Conservation (phyloP, 2,797 vertebrate species). For the Benthosema pterotum region DNA sequence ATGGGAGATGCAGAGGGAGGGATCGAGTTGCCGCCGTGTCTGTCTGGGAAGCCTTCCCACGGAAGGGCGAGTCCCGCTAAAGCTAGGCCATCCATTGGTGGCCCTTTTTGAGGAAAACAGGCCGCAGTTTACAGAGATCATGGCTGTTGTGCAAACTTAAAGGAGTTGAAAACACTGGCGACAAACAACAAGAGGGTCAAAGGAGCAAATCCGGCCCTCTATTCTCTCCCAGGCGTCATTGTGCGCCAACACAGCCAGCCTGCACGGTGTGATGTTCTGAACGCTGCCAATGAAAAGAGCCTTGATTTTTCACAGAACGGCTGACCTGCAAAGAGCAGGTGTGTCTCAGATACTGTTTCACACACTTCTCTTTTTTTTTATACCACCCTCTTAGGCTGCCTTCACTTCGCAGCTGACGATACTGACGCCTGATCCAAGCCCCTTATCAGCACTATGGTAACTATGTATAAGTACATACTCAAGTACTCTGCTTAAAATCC, state of each 20-base stretch:
- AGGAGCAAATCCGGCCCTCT: constrained; percentile 71
- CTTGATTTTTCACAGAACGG: constrained; percentile 74
- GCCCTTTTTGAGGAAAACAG: constrained; percentile 56
- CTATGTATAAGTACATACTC: neutral
- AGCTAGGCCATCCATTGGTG: constrained; percentile 18
- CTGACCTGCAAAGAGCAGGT: constrained; percentile 77
- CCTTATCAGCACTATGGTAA: constrained; percentile 41
- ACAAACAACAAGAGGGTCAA: constrained; percentile 66
- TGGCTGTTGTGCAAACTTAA: constrained; percentile 52
- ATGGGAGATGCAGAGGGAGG: constrained; percentile 23
- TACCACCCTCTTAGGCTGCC: constrained; percentile 5
- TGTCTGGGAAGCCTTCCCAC: constrained; percentile 57
- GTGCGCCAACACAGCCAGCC: constrained; percentile 3
- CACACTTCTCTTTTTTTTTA: constrained; percentile 26
- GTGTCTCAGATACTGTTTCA: constrained; percentile 81
- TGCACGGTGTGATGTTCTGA: constrained; percentile 63
- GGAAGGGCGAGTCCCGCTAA: constrained; percentile 61
- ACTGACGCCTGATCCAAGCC: constrained; percentile 35
- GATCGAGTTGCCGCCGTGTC: constrained; percentile 54
- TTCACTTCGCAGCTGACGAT: constrained; percentile 62
- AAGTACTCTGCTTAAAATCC: neutral
- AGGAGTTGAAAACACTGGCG: constrained; percentile 14
- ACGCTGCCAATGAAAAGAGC: constrained; percentile 69
- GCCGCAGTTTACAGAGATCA: constrained; percentile 20
- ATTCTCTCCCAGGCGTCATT: constrained; percentile 66